Evolutionary conservation across 2,888 invertebrate species (phyloP).

Genomic region (Ornithoptera alexandrae): DNA sequence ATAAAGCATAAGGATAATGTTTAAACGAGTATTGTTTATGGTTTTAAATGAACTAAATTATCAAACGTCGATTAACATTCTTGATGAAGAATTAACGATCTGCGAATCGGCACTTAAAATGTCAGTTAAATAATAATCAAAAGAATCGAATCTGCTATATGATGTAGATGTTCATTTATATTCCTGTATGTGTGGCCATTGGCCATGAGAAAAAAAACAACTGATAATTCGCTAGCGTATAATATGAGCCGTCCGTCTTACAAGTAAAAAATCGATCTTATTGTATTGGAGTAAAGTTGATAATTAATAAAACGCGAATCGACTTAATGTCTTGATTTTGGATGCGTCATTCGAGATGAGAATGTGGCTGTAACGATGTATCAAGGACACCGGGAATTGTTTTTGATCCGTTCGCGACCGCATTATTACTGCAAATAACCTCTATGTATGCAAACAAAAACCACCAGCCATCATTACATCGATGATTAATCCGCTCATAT

Average conservation of each 20-base stretch:
- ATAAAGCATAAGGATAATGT: too few species aligned
- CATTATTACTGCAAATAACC: conserved; percentile 39
- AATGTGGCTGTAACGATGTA: conserved; percentile 65
- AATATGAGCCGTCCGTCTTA: background rate
- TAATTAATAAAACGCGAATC: conserved; percentile 6
- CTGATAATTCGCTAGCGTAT: conserved; percentile 10
- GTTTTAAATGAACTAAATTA: too few species aligned
- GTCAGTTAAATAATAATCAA: conserved; percentile 13
- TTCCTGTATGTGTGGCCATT: conserved; percentile 32
- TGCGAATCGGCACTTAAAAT: background rate
- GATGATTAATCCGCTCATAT: conserved; percentile 13
- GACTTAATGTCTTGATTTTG: conserved; percentile 29
- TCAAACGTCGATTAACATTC: too few species aligned
- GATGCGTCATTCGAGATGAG: conserved; percentile 63
- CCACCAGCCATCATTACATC: background rate
- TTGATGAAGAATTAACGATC: too few species aligned
- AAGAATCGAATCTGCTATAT: conserved; percentile 31
- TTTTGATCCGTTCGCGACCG: conserved; percentile 41
- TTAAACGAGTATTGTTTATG: too few species aligned
- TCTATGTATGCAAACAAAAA: conserved; percentile 59
- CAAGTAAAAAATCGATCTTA: conserved; percentile 2
- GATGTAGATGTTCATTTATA: conserved; percentile 35
- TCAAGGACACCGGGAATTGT: conserved; percentile 63
- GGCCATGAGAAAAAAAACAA: conserved; percentile 30
- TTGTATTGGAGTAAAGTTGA: background rate